These are phyloP conservation scores for Pelagia noctiluca DNA, from an alignment of 30 jellyfish, hydroid and myxozoan genomes.

Conservation along the genomic window DNA sequence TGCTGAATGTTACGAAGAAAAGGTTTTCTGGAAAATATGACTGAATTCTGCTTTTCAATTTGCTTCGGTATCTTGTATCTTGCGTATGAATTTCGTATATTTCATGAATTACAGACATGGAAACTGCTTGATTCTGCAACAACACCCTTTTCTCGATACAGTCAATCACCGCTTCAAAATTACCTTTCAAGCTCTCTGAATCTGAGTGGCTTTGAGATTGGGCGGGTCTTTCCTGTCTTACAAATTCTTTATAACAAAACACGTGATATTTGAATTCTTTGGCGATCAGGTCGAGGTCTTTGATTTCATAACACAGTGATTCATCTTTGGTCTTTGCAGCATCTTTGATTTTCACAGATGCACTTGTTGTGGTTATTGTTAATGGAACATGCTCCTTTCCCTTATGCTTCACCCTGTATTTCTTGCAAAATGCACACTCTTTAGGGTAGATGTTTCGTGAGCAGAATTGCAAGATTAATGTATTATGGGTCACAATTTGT, in stretches of 20 bases:
- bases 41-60: not conserved
- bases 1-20: not conserved
- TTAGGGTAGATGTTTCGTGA: constrained; percentile 9
- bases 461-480: too few relatives aligned
- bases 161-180: constrained; percentile 9
- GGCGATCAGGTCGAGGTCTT: constrained; percentile 17
- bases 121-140: constrained; percentile 31
- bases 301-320: not conserved
- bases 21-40: not conserved
- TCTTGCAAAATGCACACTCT: constrained; percentile 4
- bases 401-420: constrained; percentile 17
- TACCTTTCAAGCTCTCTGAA: not conserved
- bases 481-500: too few relatives aligned
- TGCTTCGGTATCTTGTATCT: constrained; percentile 4
- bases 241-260: constrained; percentile 24
- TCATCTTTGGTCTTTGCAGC: constrained; percentile 28
- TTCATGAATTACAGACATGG: not conserved
- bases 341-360: constrained; percentile 7
- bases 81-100: not conserved
- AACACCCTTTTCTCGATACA: constrained; percentile 12
- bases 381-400: not conserved
- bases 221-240: not conserved
- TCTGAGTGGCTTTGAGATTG: not conserved
- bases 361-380: constrained; percentile 4
- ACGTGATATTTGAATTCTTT: constrained; percentile 50